Evolutionary conservation across 2,797 vertebrate species (phyloP).

Genomic region (Pipistrellus kuhlii): DNA sequence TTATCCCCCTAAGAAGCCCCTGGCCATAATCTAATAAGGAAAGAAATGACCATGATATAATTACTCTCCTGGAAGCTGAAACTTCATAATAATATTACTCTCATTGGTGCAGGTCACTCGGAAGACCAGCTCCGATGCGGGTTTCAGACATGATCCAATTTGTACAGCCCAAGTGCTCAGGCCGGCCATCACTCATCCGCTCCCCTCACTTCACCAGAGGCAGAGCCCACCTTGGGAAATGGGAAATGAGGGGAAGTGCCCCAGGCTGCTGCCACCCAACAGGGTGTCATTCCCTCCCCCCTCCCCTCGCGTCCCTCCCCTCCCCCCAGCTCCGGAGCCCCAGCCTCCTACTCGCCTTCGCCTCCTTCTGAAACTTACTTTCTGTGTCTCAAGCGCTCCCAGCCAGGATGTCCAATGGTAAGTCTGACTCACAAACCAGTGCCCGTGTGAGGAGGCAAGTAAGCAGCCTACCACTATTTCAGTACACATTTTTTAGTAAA

Average conservation of each 20-base stretch:
- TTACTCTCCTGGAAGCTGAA: conserved; percentile 61
- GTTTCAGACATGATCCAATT: conserved; percentile 25
- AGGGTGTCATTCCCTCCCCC: accelerated
- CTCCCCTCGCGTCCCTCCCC: accelerated
- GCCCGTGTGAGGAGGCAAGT: not conserved
- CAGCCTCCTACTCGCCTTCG: not conserved
- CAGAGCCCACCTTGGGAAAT: not conserved
- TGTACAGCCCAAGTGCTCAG: not conserved
- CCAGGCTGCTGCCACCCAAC: not conserved
- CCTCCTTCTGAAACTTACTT: not conserved
- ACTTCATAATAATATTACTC: conserved; percentile 45
- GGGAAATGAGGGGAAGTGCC: not conserved
- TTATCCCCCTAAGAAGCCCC: not conserved
- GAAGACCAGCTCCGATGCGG: not conserved
- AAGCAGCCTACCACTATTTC: not conserved
- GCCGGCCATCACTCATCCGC: not conserved
- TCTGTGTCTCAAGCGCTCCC: not conserved
- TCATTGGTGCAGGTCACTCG: conserved; percentile 14
- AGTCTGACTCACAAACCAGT: not conserved
- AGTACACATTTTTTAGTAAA: not conserved
- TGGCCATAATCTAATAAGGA: conserved; percentile 50
- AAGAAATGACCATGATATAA: conserved; percentile 57
- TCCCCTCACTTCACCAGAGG: not conserved
- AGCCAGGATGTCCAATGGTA: not conserved
- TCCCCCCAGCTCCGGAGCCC: not conserved